A percentile compares a stretch with the other conserved stretches of the same genome.
Evolutionary conservation across 2,797 vertebrate species (phyloP).

Genomic region (Staurois parvus): DNA sequence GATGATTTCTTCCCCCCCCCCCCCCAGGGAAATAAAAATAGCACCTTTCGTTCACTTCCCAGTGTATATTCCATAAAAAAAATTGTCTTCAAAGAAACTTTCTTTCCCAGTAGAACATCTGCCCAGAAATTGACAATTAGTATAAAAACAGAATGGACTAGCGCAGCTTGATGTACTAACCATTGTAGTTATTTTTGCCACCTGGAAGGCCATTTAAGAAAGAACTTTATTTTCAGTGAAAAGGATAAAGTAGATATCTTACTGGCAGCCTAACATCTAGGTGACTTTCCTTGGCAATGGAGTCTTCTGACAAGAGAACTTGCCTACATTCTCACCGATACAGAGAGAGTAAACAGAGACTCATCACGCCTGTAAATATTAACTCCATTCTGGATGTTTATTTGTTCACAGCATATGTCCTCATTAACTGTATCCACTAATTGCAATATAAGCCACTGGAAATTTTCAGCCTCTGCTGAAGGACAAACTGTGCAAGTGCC

Average conservation of each 20-base stretch:
- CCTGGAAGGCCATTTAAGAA: slow-evolving; percentile 45
- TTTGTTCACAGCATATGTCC: slow-evolving; percentile 76
- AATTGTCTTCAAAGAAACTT: slow-evolving; percentile 51
- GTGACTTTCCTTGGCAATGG: background rate
- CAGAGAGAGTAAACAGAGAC: slow-evolving; percentile 52
- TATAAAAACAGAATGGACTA: slow-evolving; percentile 38
- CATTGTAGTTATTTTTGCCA: slow-evolving; percentile 47
- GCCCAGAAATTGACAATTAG: slow-evolving; percentile 43
- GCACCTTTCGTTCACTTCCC: slow-evolving; percentile 45
- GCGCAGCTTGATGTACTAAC: slow-evolving; percentile 49
- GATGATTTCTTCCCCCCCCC: slow-evolving; percentile 29
- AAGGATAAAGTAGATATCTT: slow-evolving; percentile 29
- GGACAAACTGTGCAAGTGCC: slow-evolving; percentile 60
- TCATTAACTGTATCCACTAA: slow-evolving; percentile 76
- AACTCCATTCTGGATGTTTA: slow-evolving; percentile 73
- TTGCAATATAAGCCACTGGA: slow-evolving; percentile 57
- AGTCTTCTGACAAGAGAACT: background rate
- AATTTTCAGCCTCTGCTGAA: slow-evolving; percentile 55
- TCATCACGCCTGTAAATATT: slow-evolving; percentile 77
- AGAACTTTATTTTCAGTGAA: slow-evolving; percentile 30
- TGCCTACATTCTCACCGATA: slow-evolving; percentile 10
- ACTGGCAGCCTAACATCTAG: slow-evolving; percentile 14
- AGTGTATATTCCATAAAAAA: slow-evolving; percentile 34
- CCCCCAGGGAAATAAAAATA: slow-evolving; percentile 51
- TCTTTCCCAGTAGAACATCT: slow-evolving; percentile 29